phyloP scores from a whole-genome alignment of 2,113 vertebrate genomes.

The Laticauda laticaudata region DNA sequence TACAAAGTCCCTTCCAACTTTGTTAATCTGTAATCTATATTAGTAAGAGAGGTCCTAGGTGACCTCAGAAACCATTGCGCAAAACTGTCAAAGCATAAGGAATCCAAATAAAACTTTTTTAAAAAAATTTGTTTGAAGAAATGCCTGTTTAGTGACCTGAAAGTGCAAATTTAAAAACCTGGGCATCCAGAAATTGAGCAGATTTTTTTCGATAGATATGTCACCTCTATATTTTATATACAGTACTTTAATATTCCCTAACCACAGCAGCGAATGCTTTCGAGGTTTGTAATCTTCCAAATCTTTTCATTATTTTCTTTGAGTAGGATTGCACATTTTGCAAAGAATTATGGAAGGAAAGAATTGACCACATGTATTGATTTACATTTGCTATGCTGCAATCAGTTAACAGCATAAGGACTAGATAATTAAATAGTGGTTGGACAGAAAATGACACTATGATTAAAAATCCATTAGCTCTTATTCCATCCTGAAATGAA shows the following conservation, averaged over 20 bases:
- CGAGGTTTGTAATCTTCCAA: neutral
- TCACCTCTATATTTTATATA: neutral
- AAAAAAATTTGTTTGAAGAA: neutral
- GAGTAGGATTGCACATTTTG: neutral
- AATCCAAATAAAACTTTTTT: neutral
- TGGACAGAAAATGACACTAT: neutral
- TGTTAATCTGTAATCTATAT: neutral
- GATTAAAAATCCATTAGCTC: neutral
- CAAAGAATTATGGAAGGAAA: neutral
- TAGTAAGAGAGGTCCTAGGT: neutral
- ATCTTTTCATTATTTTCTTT: neutral
- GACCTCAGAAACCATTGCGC: constrained; percentile 10
- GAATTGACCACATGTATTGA: neutral
- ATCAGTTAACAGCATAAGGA: neutral
- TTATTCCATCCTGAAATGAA: neutral
- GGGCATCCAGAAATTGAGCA: neutral
- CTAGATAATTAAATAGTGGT: neutral
- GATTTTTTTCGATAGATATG: neutral
- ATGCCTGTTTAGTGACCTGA: neutral
- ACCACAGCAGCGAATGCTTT: neutral
- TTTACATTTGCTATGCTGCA: neutral
- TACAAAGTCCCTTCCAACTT: no score
- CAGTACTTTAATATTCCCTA: neutral
- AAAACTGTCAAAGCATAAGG: constrained; percentile 3
- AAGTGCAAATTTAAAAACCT: neutral